Evolutionary conservation across 2,888 invertebrate genomes (phyloP), one percentile per base, ranked within the genome.

Genomic region (Lasioglossum oenotherae): DNA sequence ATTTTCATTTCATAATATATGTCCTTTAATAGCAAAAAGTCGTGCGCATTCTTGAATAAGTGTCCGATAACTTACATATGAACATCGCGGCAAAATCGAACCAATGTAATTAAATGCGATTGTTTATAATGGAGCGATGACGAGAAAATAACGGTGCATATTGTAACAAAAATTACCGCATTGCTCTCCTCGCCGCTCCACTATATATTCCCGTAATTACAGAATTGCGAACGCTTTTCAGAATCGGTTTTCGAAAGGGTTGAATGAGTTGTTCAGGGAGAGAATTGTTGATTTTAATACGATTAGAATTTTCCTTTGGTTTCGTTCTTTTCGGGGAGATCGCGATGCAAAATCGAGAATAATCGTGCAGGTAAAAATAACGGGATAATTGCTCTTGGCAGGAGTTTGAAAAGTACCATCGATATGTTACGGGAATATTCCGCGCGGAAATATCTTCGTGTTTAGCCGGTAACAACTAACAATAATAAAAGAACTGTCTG

Each of bases 401-500:
- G 41, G 41, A 71, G 35, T 41, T 23, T 23, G 38, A 23, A 41
- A 71, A 71, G 71, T n/a, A 71, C 41, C 35, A 2, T 69, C 67
- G 35, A 69, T 69, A 35, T 69, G 35, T 69, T 69, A 69, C 35
- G 23, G 67, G 35, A n/a, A 71, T 71, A 41, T 41, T 41, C 38
- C n/a, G 41, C n/a, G 41, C n/a, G 41, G 38, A 71, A 71, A 71
- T 71, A 71, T 41, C 71, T 71, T 71, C 23, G 38, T 41, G 38
- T 71, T 71, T 71, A 71, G 71, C 71, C 41, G 71, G 41, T 41
- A 71, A 71, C 71, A 41, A 71, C 38, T 71, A 41, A 41, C 71
- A 38, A 71, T 71, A 71, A 71, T 71, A 71, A 71, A 71, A 71
- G n/a, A 71, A 41, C 71, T 41, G 71, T 41, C 67, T 35, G 67